Conservation (phyloP, 1,140 invertebrate species). For the Drosophila paulistorum region DNA sequence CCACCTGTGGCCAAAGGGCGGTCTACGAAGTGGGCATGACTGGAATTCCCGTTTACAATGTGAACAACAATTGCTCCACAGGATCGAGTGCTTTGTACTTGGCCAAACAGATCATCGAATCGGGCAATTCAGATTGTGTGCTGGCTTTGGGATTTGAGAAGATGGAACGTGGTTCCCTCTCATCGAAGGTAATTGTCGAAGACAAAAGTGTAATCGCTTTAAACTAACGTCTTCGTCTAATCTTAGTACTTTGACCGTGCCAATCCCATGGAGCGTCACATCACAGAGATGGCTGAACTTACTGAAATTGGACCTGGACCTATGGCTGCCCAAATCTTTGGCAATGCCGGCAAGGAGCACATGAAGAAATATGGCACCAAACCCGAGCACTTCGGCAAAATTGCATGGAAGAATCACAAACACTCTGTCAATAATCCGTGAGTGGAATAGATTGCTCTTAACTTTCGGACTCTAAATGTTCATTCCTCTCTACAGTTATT, state of each 20-base stretch:
- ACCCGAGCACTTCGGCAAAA: slow-evolving; percentile 96
- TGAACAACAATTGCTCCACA: slow-evolving; percentile 99
- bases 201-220: too few species aligned
- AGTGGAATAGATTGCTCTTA: slow-evolving; percentile 68
- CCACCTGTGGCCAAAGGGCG: slow-evolving; percentile 96
- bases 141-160: slow-evolving; percentile 98
- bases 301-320: slow-evolving; percentile 91
- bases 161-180: slow-evolving; percentile 96
- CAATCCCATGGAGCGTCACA: slow-evolving; percentile 97
- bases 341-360: slow-evolving; percentile 97
- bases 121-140: slow-evolving; percentile 93
- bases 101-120: slow-evolving; percentile 95
- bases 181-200: slow-evolving; percentile 88
- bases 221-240: slow-evolving; percentile 14
- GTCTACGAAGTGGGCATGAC: slow-evolving; percentile 97
- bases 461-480: slow-evolving; percentile 3
- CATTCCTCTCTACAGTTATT: slow-evolving; percentile 84
- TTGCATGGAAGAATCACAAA: slow-evolving; percentile 98
- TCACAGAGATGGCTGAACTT: slow-evolving; percentile 92
- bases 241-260: slow-evolving; percentile 92
- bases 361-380: slow-evolving; percentile 98
- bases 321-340: slow-evolving; percentile 96
- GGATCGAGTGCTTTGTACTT: slow-evolving; percentile 96
- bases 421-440: slow-evolving; percentile 98
- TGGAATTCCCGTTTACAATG: slow-evolving; percentile 98